These are phyloP conservation scores for Lynx canadensis DNA, from an alignment of 2,113 vertebrate genomes.

Conservation along the genomic window DNA sequence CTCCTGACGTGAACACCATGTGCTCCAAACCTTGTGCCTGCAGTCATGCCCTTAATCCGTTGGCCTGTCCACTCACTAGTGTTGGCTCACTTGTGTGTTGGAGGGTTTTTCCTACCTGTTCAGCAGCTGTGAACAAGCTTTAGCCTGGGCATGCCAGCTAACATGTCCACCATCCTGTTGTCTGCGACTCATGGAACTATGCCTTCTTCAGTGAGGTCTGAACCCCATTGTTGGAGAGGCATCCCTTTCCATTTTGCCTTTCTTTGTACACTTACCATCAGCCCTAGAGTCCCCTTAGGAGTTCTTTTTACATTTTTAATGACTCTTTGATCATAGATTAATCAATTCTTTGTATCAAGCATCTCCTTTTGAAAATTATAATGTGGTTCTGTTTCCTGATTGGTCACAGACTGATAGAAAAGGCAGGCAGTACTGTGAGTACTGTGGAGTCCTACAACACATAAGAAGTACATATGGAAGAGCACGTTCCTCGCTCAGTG, in stretches of 20 bases:
- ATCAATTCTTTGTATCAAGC: background rate
- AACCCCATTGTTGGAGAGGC: background rate
- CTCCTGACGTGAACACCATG: background rate
- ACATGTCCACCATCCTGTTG: accelerated
- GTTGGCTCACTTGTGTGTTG: background rate
- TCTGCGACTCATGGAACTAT: background rate
- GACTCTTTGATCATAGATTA: background rate
- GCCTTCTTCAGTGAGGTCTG: background rate
- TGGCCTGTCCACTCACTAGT: background rate
- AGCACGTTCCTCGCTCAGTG: background rate
- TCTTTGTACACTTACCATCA: background rate
- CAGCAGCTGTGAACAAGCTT: background rate
- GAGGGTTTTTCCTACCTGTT: background rate
- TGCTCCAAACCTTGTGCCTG: background rate
- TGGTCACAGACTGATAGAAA: background rate
- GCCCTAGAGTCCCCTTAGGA: background rate
- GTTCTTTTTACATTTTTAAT: background rate
- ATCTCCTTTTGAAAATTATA: background rate
- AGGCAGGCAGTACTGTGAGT: background rate
- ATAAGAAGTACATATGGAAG: background rate
- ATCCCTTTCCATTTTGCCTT: background rate
- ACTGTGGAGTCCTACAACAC: accelerated
- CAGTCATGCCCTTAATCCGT: accelerated
- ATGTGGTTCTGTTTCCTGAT: background rate
- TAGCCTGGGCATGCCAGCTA: background rate